These are phyloP conservation scores for Seison nebaliae DNA, from an alignment of 1,140 invertebrate species.

Conservation along the genomic window DNA sequence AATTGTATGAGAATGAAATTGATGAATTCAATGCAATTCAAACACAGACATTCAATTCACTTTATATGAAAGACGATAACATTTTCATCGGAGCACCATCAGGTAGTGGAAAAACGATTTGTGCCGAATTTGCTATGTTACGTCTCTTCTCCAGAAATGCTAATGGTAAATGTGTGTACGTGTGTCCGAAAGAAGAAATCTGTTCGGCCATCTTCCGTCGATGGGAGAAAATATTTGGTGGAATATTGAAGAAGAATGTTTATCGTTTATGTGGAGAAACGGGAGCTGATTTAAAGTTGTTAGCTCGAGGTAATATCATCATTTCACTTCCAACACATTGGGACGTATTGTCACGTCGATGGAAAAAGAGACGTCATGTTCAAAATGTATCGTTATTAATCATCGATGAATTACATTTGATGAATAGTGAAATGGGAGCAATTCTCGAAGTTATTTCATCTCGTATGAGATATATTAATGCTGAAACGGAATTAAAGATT, in stretches of 20 bases:
- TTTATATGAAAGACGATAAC: constrained; percentile 94
- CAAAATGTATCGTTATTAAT: constrained; percentile 84
- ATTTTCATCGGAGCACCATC: constrained; percentile 90
- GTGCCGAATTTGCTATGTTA: constrained; percentile 82
- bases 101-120: constrained; percentile 80
- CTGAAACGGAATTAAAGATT: constrained; percentile 63
- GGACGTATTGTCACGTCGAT: constrained; percentile 83
- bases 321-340: constrained; percentile 90
- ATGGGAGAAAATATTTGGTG: constrained; percentile 63
- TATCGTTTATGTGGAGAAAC: constrained; percentile 90
- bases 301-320: constrained; percentile 55
- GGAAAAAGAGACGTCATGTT: constrained; percentile 94
- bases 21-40: constrained; percentile 94
- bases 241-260: constrained; percentile 50
- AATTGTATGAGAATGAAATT: constrained; percentile 51
- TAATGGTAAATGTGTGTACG: constrained; percentile 50
- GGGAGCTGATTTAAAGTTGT: constrained; percentile 69
- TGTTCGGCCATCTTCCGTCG: constrained; percentile 52
- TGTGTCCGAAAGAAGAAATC: constrained; percentile 63
- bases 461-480: constrained; percentile 80
- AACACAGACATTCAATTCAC: constrained; percentile 92
- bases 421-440: constrained; percentile 36
- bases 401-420: constrained; percentile 72
- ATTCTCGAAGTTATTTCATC: constrained; percentile 89
- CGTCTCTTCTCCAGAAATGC: constrained; percentile 24